phyloP scores from a whole-genome alignment of 2,888 invertebrate genomes.

The Lithophane socia region DNA sequence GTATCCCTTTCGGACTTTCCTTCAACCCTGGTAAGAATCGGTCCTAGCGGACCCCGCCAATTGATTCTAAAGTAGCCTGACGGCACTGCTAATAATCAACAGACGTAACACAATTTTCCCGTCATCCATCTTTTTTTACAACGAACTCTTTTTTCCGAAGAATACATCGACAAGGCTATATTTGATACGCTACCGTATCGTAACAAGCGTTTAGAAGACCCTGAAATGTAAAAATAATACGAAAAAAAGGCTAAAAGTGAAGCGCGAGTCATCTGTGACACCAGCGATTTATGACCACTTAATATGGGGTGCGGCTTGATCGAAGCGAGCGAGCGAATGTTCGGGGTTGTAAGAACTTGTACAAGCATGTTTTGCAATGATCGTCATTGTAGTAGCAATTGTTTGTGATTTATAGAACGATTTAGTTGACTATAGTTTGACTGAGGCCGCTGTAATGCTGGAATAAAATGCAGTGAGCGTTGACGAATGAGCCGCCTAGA shows the following conservation, averaged over 20 bases:
- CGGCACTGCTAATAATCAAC: background rate
- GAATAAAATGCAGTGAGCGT: too few species aligned
- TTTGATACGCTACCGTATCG: constrained; percentile 35
- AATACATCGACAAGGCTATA: constrained; percentile 35
- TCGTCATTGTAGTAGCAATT: background rate
- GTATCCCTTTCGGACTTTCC: too few species aligned
- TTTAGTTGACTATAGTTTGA: background rate
- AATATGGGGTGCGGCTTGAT: constrained; percentile 69
- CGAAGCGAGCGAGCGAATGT: constrained; percentile 54
- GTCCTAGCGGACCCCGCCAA: too few species aligned
- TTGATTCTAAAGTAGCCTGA: background rate
- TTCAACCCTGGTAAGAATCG: too few species aligned
- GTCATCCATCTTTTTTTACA: background rate
- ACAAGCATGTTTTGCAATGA: background rate
- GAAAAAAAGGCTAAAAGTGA: constrained; percentile 75
- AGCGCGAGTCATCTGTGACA: constrained; percentile 75
- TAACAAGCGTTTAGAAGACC: constrained; percentile 50
- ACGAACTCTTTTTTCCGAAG: constrained; percentile 11
- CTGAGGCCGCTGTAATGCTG: too few species aligned
- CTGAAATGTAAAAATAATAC: constrained; percentile 77
- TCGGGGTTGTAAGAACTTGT: constrained; percentile 11
- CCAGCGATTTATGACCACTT: constrained; percentile 79
- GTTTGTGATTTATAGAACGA: background rate
- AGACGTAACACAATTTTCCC: background rate
- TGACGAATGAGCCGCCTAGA: too few species aligned